Percentiles rank a stretch among this genome's conserved stretches.
These are phyloP conservation scores for Thera obeliscata DNA, from an alignment of 2,888 invertebrate species.

Conservation along the genomic window DNA sequence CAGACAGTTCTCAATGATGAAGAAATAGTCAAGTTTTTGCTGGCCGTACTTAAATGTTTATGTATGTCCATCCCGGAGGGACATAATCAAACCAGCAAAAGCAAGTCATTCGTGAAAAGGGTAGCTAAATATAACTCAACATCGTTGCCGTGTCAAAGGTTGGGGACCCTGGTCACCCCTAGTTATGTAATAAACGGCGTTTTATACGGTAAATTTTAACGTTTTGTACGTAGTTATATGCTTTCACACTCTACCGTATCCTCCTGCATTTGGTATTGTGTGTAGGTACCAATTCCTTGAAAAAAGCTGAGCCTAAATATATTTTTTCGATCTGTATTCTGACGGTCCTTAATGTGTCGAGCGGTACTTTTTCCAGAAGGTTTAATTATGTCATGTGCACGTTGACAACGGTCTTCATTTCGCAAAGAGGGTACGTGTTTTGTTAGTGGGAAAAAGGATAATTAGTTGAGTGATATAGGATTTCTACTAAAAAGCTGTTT, in stretches of 20 bases:
- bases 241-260: too few relatives aligned
- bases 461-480: conserved; percentile 1
- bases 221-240: background rate
- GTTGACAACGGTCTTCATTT: conserved; percentile 23
- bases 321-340: too few relatives aligned
- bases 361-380: conserved; percentile 15
- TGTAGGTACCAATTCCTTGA: too few relatives aligned
- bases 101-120: conserved; percentile 26
- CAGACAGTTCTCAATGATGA: too few relatives aligned
- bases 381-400: conserved; percentile 25
- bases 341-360: conserved; percentile 9
- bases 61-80: background rate
- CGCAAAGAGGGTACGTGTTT: conserved; percentile 12
- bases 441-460: conserved; percentile 2
- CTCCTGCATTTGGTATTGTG: too few relatives aligned
- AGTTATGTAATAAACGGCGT: conserved; percentile 13
- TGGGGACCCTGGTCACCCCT: conserved; percentile 10
- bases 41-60: background rate
- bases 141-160: conserved; percentile 22
- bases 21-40: background rate
- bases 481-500: background rate
- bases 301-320: too few relatives aligned
- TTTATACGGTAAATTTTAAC: background rate
- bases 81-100: conserved; percentile 23
- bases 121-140: conserved; percentile 25